Evolutionary conservation across 2,113 vertebrate genomes (phyloP).

Genomic region (Cheilinus undulatus): DNA sequence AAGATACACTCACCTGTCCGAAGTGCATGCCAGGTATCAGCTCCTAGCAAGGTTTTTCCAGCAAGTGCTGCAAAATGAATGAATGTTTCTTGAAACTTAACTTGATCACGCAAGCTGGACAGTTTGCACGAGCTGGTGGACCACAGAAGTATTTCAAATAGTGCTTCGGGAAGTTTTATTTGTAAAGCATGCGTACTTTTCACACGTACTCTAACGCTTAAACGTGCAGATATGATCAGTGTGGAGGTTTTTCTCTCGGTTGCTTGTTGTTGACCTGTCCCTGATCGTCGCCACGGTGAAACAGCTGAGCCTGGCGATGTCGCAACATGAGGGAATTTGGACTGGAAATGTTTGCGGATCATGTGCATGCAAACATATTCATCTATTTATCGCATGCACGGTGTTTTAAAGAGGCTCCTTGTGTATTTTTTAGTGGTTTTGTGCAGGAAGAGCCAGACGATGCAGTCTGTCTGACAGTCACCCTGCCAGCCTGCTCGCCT

Average conservation of each 20-base stretch:
- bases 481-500: not conserved
- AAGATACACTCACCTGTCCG: conserved; percentile 5
- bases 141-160: conserved; percentile 42
- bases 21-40: not conserved
- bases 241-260: not conserved
- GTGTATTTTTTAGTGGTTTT: not conserved
- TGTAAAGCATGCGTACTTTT: conserved; percentile 1
- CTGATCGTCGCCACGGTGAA: not conserved
- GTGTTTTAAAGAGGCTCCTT: not conserved
- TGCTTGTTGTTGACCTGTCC: conserved; percentile 2
- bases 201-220: not conserved
- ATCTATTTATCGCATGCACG: not conserved
- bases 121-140: conserved; percentile 49
- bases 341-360: conserved; percentile 30
- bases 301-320: conserved; percentile 46
- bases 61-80: not conserved
- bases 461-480: conserved; percentile 25
- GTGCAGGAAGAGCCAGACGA: conserved; percentile 23
- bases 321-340: conserved; percentile 45
- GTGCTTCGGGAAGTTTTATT: conserved; percentile 60
- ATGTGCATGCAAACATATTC: not conserved
- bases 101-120: conserved; percentile 30
- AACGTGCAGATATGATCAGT: not conserved
- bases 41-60: not conserved
- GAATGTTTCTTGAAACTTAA: conserved; percentile 56